A percentile compares a stretch with the other conserved stretches of the same genome.
These are phyloP conservation scores for Callaeas wilsoni DNA, from an alignment of 2,113 vertebrate genomes.

Conservation along the genomic window DNA sequence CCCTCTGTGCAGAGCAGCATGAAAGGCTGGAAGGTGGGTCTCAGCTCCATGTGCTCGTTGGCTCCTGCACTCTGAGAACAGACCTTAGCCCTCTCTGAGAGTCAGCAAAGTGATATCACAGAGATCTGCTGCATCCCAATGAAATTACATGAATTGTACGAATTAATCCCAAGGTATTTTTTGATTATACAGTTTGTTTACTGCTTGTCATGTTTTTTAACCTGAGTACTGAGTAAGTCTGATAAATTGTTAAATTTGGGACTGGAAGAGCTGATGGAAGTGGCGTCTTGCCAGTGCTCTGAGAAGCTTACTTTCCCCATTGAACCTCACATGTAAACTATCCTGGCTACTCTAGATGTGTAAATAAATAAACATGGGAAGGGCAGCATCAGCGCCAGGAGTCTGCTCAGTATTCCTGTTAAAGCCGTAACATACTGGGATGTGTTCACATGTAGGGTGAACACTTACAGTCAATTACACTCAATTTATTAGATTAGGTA, in stretches of 20 bases:
- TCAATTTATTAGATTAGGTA: slow-evolving; percentile 37
- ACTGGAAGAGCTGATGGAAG: not conserved
- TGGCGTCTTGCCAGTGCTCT: not conserved
- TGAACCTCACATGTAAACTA: not conserved
- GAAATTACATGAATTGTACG: accelerated
- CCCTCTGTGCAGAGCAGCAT: not conserved
- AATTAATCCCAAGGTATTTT: not conserved
- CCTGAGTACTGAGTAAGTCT: not conserved
- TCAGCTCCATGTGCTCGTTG: not conserved
- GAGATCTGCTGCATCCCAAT: not conserved
- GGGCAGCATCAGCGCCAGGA: not conserved
- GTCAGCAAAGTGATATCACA: not conserved
- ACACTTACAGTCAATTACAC: slow-evolving; percentile 38
- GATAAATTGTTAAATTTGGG: not conserved
- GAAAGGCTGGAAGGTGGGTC: not conserved
- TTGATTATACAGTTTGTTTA: not conserved
- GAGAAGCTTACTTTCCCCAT: not conserved
- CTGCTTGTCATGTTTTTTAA: not conserved
- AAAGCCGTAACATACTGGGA: not conserved
- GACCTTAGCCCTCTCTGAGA: not conserved
- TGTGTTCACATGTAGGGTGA: not conserved
- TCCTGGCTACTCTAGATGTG: not conserved
- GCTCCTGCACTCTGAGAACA: not conserved
- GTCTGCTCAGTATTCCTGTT: not conserved
- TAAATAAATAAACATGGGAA: not conserved